phyloP scores from a whole-genome alignment of 2,888 invertebrate species.

The Cryptocephalus moraei region DNA sequence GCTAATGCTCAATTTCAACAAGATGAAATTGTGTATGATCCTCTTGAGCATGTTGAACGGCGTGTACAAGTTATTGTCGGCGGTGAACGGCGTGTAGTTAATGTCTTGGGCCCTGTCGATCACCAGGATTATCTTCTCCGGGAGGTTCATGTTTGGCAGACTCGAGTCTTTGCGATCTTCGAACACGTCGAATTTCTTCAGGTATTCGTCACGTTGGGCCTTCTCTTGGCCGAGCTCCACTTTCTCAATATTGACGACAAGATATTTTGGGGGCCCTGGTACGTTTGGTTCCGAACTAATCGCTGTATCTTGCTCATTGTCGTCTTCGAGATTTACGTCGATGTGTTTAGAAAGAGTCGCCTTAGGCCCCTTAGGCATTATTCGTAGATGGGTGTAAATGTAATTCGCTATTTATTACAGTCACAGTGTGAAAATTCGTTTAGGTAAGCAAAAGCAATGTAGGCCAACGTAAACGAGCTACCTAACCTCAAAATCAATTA shows the following conservation, averaged over 20 bases:
- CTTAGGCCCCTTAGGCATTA: too few species aligned
- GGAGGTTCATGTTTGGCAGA: conserved; percentile 13
- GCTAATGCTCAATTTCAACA: conserved; percentile 51
- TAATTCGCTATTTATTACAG: too few species aligned
- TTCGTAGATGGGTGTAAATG: too few species aligned
- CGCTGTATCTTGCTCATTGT: too few species aligned
- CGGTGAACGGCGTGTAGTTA: conserved; percentile 43
- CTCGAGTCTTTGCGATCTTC: conserved; percentile 11
- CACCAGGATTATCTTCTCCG: conserved; percentile 52
- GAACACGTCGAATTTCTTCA: conserved; percentile 17
- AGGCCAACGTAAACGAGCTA: too few species aligned
- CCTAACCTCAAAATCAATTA: too few species aligned
- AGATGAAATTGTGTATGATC: conserved; percentile 50
- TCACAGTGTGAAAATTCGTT: too few species aligned
- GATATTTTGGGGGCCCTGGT: too few species aligned
- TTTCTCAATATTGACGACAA: not conserved
- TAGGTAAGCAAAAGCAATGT: too few species aligned
- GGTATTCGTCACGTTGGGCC: conserved; percentile 12
- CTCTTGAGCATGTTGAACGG: conserved; percentile 54
- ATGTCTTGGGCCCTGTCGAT: conserved; percentile 52
- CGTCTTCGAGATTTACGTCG: too few species aligned
- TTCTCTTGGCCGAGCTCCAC: conserved; percentile 9
- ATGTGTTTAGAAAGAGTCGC: too few species aligned
- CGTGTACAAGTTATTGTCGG: conserved; percentile 45
- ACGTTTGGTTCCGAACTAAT: too few species aligned